phyloP scores from a whole-genome alignment of 2,888 invertebrate genomes.

The Ypsolopha sequella region DNA sequence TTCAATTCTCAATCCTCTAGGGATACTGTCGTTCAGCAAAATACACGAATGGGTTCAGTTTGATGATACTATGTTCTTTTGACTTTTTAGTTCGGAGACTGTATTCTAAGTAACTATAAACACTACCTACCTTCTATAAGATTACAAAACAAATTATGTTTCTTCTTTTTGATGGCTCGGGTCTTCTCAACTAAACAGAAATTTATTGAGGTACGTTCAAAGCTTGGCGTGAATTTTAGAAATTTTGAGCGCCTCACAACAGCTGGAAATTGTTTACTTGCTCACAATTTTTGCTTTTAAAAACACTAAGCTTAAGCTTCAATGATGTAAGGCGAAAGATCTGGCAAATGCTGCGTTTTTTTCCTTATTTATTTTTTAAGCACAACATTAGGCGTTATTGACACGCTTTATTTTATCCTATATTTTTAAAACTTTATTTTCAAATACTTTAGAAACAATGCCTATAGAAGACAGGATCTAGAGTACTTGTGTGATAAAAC shows the following conservation, averaged over 20 bases:
- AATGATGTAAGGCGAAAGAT: constrained; percentile 7
- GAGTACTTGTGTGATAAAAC: background rate
- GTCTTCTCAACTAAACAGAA: constrained; percentile 52
- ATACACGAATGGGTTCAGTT: no score
- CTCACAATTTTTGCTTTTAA: constrained; percentile 46
- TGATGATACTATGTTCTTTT: background rate
- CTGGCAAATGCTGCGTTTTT: constrained; percentile 8
- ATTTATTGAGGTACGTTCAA: constrained; percentile 63
- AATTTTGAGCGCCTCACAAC: constrained; percentile 25
- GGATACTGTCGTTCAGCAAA: no score
- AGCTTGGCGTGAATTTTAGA: constrained; percentile 2
- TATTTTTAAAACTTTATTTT: background rate
- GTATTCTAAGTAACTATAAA: background rate
- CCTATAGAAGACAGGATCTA: constrained; percentile 3
- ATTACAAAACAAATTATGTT: constrained; percentile 41
- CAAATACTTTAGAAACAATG: constrained; percentile 1
- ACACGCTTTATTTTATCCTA: constrained; percentile 20
- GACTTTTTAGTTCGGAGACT: constrained; percentile 3
- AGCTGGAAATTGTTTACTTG: constrained; percentile 23
- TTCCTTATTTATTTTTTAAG: constrained; percentile 22
- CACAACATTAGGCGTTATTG: constrained; percentile 24
- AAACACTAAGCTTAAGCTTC: constrained; percentile 43
- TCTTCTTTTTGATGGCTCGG: constrained; percentile 61
- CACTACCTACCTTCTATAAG: background rate
- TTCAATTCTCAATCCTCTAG: no score